Evolutionary conservation across 1,140 invertebrate genomes (phyloP).

Genomic region (Proctacanthus coquilletti): DNA sequence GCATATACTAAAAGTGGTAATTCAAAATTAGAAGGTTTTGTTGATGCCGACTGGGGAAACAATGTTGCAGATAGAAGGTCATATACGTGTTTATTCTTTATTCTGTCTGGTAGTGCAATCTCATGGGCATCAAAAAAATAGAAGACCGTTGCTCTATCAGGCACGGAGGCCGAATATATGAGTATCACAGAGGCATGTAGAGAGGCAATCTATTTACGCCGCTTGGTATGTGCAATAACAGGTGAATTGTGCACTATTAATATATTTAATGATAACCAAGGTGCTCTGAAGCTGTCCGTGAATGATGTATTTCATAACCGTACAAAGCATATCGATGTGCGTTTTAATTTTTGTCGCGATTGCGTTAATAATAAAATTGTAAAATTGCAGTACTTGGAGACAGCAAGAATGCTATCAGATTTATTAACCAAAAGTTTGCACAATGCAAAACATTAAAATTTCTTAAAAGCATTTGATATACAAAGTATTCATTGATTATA

Average conservation of each 20-base stretch:
- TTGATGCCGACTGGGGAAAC: constrained; percentile 28
- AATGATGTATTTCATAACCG: constrained; percentile 24
- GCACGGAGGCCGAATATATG: constrained; percentile 24
- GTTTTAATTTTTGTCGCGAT: no score
- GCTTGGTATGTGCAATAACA: constrained; percentile 9
- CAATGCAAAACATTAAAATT: no score
- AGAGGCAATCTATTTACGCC: constrained; percentile 13
- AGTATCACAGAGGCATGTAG: constrained; percentile 11
- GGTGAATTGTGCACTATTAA: not conserved
- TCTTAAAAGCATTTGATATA: no score
- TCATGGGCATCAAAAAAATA: constrained; percentile 18
- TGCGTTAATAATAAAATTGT: no score
- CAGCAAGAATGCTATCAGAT: no score
- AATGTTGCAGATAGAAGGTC: constrained; percentile 18
- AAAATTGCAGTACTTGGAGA: no score
- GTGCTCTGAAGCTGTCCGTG: constrained; percentile 20
- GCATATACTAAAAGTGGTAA: constrained; percentile 10
- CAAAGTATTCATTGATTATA: no score
- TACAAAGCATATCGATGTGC: constrained; percentile 32
- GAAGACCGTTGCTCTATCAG: constrained; percentile 15
- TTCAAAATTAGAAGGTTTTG: constrained; percentile 11
- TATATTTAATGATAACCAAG: constrained; percentile 24
- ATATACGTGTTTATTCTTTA: constrained; percentile 18
- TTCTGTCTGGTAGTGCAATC: constrained; percentile 10
- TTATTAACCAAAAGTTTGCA: no score